phyloP scores from a whole-genome alignment of 2,888 invertebrate species.

The Boloria selene region DNA sequence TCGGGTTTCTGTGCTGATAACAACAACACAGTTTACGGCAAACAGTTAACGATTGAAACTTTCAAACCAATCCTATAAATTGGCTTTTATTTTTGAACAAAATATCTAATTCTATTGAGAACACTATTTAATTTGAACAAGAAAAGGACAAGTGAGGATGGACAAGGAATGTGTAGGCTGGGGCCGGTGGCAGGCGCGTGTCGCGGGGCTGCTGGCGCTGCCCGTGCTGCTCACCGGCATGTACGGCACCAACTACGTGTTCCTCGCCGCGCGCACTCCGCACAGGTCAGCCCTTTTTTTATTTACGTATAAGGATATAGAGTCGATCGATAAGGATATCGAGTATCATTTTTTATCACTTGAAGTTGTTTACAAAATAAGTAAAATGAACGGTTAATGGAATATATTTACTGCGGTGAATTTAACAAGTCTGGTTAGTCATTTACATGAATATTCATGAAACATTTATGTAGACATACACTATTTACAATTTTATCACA shows the following conservation, averaged over 20 bases:
- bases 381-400: too few species aligned
- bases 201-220: constrained; percentile 72
- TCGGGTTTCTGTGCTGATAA: background rate
- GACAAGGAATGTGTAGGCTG: constrained; percentile 63
- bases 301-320: background rate
- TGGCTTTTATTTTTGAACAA: background rate
- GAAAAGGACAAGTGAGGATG: constrained; percentile 27
- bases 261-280: constrained; percentile 67
- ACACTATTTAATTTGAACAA: background rate
- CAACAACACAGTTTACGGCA: background rate
- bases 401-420: too few species aligned
- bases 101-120: background rate
- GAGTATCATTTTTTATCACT: too few species aligned
- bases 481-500: too few species aligned
- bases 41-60: background rate
- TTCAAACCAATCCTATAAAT: background rate
- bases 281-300: constrained; percentile 58
- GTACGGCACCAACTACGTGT: constrained; percentile 76
- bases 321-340: too few species aligned
- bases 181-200: constrained; percentile 71
- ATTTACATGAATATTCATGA: too few species aligned
- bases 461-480: too few species aligned
- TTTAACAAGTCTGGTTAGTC: too few species aligned
- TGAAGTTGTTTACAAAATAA: too few species aligned
- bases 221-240: constrained; percentile 72